Evolutionary conservation across 2,888 invertebrate species (phyloP), one percentile per base, ranked within the genome.

Genomic region (Drosophila ochracea): DNA sequence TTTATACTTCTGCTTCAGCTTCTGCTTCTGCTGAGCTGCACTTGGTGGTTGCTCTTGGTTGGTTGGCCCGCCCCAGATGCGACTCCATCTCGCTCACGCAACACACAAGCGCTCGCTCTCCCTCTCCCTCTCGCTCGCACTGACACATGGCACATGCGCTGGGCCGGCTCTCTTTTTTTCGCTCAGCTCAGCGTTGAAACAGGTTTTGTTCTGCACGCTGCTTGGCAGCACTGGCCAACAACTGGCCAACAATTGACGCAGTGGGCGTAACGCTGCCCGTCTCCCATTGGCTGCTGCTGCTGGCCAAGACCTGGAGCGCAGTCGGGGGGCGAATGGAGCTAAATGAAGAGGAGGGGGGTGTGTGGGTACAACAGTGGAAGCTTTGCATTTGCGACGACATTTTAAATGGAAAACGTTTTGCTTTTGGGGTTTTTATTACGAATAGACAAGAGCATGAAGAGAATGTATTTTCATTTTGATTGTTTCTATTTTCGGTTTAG

Each of bases 401-500:
- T 92, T 92, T 92, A 91, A 92, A 91, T 90, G 82, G 90, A 91
- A 92, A 92, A 81, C 91, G 92, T 90, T 92, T 92, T 92, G 92
- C 91, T 92, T 92, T 92, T 92, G 90, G 89, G 89, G 86, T 86
- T 91, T 90, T 89, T 84, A 81, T 89, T 84, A 80, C 80, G 78
- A 65, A 80, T 78, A 76, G 76, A 82, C 74, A 80, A 84, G 68
- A 63, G 84, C 57, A 75, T 81, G 83, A 78, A 80, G 75, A 80
- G 91, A 91, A 91, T 91, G 91, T 83, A 91, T 83, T 78, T 82
- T 82, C 80, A 83, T 86, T 87, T 84, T 82, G 87, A 89, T 90
- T 90, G 89, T 74, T 86, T 84, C 89, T 89, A 89, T 90, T 88
- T 89, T 89, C 79, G 82, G 87, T 72, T 82, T 72, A 78, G 63